Evolutionary conservation across 2,888 invertebrate genomes (phyloP).

Genomic region (Panzeria rudis): DNA sequence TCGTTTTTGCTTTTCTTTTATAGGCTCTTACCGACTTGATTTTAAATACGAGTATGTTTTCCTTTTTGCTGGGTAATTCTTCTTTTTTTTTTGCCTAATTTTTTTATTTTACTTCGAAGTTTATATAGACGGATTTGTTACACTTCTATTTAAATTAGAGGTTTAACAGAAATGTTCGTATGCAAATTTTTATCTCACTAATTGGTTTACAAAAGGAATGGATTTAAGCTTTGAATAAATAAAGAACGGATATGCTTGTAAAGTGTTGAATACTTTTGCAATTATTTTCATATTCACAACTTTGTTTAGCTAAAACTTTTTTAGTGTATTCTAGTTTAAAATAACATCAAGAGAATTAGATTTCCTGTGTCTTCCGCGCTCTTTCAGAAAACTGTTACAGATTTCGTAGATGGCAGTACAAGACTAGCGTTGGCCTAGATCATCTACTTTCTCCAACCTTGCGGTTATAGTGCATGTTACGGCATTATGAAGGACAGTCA

Average conservation of each 20-base stretch:
- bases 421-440: no score
- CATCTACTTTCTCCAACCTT: no score
- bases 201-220: background rate
- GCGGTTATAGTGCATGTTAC: no score
- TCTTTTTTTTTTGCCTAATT: background rate
- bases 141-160: slow-evolving; percentile 51
- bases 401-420: no score
- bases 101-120: slow-evolving; percentile 9
- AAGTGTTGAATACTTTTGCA: no score
- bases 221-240: background rate
- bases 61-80: background rate
- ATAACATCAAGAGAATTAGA: no score
- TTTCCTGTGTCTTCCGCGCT: no score
- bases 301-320: no score
- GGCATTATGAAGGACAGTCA: no score
- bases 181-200: background rate
- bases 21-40: slow-evolving; percentile 1
- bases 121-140: slow-evolving; percentile 36
- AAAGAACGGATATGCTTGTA: background rate
- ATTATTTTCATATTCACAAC: no score
- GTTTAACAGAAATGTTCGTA: background rate
- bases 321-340: no score
- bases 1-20: background rate
- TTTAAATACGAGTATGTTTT: background rate
- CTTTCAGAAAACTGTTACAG: no score